phyloP scores from a whole-genome alignment of 2,888 invertebrate species.

The Ellobium chinense region DNA sequence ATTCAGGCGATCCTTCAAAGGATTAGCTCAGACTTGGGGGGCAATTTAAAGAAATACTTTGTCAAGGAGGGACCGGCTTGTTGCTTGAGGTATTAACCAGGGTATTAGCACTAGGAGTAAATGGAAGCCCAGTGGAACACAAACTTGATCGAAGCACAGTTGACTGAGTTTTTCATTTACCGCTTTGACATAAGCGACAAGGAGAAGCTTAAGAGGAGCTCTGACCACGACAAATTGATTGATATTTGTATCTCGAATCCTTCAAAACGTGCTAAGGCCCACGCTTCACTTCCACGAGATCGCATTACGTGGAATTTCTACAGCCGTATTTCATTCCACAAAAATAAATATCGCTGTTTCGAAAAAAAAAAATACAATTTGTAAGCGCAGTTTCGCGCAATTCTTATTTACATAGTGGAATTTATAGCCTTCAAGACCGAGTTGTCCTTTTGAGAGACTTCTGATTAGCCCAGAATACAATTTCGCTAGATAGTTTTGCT shows the following conservation, averaged over 20 bases:
- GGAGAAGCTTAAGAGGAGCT: not conserved
- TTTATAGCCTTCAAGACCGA: too few relatives aligned
- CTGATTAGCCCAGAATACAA: too few relatives aligned
- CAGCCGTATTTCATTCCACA: too few relatives aligned
- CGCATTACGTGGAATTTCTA: too few relatives aligned
- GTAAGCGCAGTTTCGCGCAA: too few relatives aligned
- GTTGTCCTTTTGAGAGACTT: too few relatives aligned
- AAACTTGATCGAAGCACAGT: not conserved
- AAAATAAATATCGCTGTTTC: too few relatives aligned
- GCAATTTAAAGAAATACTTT: not conserved
- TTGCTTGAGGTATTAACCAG: not conserved
- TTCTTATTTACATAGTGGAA: too few relatives aligned
- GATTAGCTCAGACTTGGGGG: not conserved
- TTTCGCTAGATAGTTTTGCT: too few relatives aligned
- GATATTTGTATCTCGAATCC: not conserved
- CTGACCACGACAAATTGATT: not conserved
- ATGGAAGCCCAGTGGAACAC: not conserved
- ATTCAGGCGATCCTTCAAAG: not conserved
- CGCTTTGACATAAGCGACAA: not conserved
- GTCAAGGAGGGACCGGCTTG: not conserved
- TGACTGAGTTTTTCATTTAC: not conserved
- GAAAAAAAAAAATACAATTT: too few relatives aligned
- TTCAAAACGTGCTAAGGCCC: too few relatives aligned
- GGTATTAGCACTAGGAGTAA: not conserved
- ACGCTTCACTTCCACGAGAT: too few relatives aligned